Evolutionary conservation across 2,888 invertebrate genomes (phyloP), one percentile per base, ranked within the genome.

Genomic region (Prosopocoilus inquinatus): DNA sequence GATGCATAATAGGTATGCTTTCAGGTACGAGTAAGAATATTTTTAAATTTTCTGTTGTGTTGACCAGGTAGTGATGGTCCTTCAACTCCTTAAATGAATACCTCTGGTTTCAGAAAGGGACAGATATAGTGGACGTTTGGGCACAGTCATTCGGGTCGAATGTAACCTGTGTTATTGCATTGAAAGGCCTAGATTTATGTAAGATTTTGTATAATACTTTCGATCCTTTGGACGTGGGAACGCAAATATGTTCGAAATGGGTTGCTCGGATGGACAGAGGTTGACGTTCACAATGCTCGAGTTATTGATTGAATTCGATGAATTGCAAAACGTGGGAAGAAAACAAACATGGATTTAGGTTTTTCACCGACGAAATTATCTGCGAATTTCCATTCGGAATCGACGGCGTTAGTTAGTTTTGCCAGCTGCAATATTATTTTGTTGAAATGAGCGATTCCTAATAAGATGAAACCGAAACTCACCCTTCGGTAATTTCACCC

Each of bases 191-290:
- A 63, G 60, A 63, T 63, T 63, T 63, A 63, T 62, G 63, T 63
- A 63, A 63, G 63, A 63, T 59, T 59, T 63, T 55, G 63, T 57
- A 63, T 63, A 63, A 61, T 63, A 61, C 61, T 58, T 59, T 57
- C 50, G 58, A 59, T 57, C 36, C 57, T 49, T 47, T 48, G 61
- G 62, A 63, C 63, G 63, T 63, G 63, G 63, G 63, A 63, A 63
- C 63, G 63, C 60, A 63, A 63, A 63, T 63, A 63, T 63, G 63
- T 62, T 59, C 60, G 61, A 63, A 63, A 63, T 63, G 63, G 63
- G 63, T 63, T 63, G 63, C 44, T 59, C 20, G 47, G 52, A 52
- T 48, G 56, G 56, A 56, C 56, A 51, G 47, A 47, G 48, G 47
- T 38, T 52, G 56, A 56, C 56, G 48, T 41, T 34, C 36, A 33